Base-by-base conservation (phyloP, 2,888 invertebrate species). In the Cyaniris semiargus region DNA sequence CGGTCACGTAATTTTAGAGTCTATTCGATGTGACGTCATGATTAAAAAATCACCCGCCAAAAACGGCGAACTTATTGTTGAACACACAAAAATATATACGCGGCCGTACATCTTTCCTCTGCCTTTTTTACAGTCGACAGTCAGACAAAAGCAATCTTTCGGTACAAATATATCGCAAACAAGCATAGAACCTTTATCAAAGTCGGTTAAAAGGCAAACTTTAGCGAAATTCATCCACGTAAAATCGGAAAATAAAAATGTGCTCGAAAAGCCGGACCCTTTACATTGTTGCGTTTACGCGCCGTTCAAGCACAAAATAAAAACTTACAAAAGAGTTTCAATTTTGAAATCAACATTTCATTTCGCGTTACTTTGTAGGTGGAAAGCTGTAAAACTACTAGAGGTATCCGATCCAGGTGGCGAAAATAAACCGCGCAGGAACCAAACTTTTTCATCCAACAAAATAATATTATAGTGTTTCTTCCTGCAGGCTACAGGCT, bases 301-400 rank as follows among this genome's bases (percentile, higher is more conserved):
- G n/a, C n/a, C n/a, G 27, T 48, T 53, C 44, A 27, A 72, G 27
- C 27, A 27, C 13, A 27, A 48, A 72, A 72, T 72, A 44, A 44
- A 70, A 72, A 15, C 21, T 38, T 15, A 15, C 72, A 21, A 72
- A 72, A 44, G 44, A 23, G 44, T 72, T 72, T n/a, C 72, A 72
- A 72, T 72, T 44, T 72, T n/a, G 6, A 44, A 21, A 72, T 72
- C 21, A n/a, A 21, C 44, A 15, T 72, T 72, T 38, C 21, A n/a
- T 44, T 34, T n/a, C 18, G 34, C 6, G 31, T 21, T 15, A 70
- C 34, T 38, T 72, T 72, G 34, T 72, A 44, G 38, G 27, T 44
- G 13, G 31, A 66, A 66, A 27, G 66, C 27, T 15, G 13, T 66
- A 18, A 66, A 66, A 27, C 66, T 66, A 27, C 38, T 10, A 21